Evolutionary conservation across 2,888 invertebrate species (phyloP).

Genomic region (Drosophila crucigera): DNA sequence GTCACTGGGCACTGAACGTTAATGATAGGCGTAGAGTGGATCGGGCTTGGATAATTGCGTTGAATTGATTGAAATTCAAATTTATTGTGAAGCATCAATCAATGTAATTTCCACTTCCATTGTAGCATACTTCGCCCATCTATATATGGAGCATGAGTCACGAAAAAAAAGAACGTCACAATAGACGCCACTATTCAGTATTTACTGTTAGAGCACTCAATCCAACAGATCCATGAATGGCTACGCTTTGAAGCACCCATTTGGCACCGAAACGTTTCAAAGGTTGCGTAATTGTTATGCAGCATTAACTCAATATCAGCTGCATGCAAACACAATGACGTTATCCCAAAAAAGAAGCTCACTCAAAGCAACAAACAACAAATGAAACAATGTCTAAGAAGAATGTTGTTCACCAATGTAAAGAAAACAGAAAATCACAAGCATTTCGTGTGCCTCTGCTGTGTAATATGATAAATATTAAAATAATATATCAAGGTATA

Average conservation of each 20-base stretch:
- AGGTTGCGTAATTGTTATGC: background rate
- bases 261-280: background rate
- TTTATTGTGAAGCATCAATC: conserved; percentile 50
- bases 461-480: background rate
- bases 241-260: conserved; percentile 24
- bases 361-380: background rate
- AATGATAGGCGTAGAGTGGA: conserved; percentile 1
- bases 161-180: background rate
- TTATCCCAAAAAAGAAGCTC: background rate
- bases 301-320: background rate
- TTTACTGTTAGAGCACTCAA: background rate
- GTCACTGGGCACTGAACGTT: conserved; percentile 15
- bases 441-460: background rate
- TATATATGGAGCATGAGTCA: background rate
- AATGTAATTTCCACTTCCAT: conserved; percentile 44
- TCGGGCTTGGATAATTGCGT: conserved; percentile 46
- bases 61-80: conserved; percentile 55
- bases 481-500: background rate
- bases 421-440: background rate
- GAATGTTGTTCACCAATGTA: background rate
- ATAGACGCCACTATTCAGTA: conserved; percentile 1
- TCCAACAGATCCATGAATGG: conserved; percentile 16
- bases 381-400: background rate
- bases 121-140: background rate
- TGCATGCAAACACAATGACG: background rate